These are phyloP conservation scores for Ellobius talpinus DNA, from an alignment of 2,113 vertebrate genomes.

Conservation along the genomic window DNA sequence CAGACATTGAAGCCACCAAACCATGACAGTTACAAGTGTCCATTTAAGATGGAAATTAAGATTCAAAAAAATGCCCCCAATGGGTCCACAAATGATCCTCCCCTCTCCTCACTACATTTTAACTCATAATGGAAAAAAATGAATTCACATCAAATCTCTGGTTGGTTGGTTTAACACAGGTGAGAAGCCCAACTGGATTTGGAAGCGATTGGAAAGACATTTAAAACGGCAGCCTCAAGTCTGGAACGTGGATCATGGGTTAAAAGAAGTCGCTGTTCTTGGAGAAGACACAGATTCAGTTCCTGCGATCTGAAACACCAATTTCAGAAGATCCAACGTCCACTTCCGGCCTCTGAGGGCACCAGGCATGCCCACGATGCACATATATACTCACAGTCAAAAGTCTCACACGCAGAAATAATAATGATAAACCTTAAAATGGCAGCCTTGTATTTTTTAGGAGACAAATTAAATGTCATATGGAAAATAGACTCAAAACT, in stretches of 20 bases:
- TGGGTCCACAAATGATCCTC: neutral
- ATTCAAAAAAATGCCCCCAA: neutral
- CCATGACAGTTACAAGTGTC: neutral
- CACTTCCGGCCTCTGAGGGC: neutral
- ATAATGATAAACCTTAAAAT: neutral
- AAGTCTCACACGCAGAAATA: neutral
- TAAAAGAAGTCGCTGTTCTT: neutral
- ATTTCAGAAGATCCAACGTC: neutral
- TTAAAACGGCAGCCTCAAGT: neutral
- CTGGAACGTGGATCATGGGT: neutral
- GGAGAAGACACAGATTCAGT: neutral
- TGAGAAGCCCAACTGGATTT: neutral
- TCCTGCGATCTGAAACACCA: neutral
- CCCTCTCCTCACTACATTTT: neutral
- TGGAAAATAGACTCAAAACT: neutral
- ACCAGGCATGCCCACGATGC: neutral
- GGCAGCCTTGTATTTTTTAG: neutral
- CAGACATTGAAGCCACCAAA: neutral
- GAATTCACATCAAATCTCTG: neutral
- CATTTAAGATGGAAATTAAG: neutral
- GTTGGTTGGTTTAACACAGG: neutral
- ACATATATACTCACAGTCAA: neutral
- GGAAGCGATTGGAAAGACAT: neutral
- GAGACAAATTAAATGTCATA: neutral
- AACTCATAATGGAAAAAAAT: neutral